Conservation (phyloP, 2,888 invertebrate genomes). For the Drosophila mercatorum region DNA sequence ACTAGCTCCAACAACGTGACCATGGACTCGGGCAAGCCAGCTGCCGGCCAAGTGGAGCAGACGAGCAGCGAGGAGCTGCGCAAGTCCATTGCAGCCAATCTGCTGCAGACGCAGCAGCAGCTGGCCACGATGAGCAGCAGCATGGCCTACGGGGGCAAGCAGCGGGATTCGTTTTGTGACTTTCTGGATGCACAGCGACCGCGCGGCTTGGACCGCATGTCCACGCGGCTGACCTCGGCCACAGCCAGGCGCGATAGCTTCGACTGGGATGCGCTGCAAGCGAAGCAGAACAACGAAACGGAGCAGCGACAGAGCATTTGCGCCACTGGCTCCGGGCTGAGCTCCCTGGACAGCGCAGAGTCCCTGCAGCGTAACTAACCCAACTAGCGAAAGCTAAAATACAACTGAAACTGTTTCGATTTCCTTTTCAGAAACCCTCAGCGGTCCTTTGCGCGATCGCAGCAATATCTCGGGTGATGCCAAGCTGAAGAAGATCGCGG, state of each 20-base stretch:
- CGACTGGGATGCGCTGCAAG: slow-evolving; percentile 80
- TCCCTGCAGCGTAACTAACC: slow-evolving; percentile 58
- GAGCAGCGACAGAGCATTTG: slow-evolving; percentile 50
- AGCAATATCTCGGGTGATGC: slow-evolving; percentile 66
- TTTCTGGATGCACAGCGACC: slow-evolving; percentile 78
- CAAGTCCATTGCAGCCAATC: slow-evolving; percentile 66
- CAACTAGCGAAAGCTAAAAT: no score
- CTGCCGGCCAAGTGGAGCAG: slow-evolving; percentile 34
- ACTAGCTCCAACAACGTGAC: slow-evolving; percentile 54
- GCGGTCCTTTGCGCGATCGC: slow-evolving; percentile 72
- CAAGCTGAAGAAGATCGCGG: slow-evolving; percentile 78
- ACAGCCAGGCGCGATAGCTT: slow-evolving; percentile 77
- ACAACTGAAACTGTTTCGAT: background rate
- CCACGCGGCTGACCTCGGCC: slow-evolving; percentile 59
- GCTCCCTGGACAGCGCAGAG: slow-evolving; percentile 52
- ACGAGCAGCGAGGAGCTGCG: slow-evolving; percentile 54
- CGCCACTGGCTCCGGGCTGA: slow-evolving; percentile 35
- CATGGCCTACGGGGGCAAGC: slow-evolving; percentile 33
- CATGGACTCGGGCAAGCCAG: slow-evolving; percentile 27
- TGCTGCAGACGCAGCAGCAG: slow-evolving; percentile 35
- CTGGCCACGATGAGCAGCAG: slow-evolving; percentile 18
- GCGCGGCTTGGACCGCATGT: slow-evolving; percentile 68
- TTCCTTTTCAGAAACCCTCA: slow-evolving; percentile 47
- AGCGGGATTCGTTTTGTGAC: slow-evolving; percentile 83
- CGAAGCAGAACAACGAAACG: slow-evolving; percentile 58